phyloP scores from a whole-genome alignment of 2,888 invertebrate species.

The Drosophila helvetica region DNA sequence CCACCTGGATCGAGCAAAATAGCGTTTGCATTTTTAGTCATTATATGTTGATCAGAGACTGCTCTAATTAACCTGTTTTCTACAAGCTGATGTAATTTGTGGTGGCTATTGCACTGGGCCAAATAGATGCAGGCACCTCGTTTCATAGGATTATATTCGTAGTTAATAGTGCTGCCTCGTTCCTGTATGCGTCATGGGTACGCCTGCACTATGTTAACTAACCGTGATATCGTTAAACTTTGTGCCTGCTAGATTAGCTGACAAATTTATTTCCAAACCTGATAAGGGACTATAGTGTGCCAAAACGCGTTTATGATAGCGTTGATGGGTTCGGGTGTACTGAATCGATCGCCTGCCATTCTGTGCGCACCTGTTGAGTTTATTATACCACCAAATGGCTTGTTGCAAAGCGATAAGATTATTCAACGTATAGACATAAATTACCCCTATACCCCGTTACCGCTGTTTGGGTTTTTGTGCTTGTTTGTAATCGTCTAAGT shows the following conservation, averaged over 20 bases:
- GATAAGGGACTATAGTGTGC: constrained; percentile 54
- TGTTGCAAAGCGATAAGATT: constrained; percentile 66
- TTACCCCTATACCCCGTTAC: constrained; percentile 46
- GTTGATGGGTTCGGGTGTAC: constrained; percentile 37
- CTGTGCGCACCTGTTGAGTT: constrained; percentile 65
- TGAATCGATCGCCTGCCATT: constrained; percentile 32
- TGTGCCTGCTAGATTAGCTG: constrained; percentile 59
- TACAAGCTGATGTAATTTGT: constrained; percentile 66
- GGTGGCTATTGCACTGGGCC: constrained; percentile 67
- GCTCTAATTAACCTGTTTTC: constrained; percentile 57
- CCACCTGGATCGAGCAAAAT: constrained; percentile 28
- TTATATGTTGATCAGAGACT: constrained; percentile 26
- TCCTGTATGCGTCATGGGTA: constrained; percentile 47
- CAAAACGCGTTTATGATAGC: constrained; percentile 37
- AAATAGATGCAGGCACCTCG: constrained; percentile 52
- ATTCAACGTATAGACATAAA: constrained; percentile 58
- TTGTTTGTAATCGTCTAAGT: constrained; percentile 37
- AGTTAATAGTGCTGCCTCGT: constrained; percentile 14
- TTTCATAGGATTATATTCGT: constrained; percentile 18
- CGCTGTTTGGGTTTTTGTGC: constrained; percentile 19
- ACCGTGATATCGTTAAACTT: constrained; percentile 48
- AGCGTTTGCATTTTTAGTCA: constrained; percentile 24
- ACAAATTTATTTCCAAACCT: constrained; percentile 51
- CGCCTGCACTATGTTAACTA: constrained; percentile 49
- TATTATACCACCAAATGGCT: constrained; percentile 53